Evolutionary conservation across 2,888 invertebrate genomes (phyloP), one percentile per base, ranked within the genome.

Genomic region (Archips xylosteana): DNA sequence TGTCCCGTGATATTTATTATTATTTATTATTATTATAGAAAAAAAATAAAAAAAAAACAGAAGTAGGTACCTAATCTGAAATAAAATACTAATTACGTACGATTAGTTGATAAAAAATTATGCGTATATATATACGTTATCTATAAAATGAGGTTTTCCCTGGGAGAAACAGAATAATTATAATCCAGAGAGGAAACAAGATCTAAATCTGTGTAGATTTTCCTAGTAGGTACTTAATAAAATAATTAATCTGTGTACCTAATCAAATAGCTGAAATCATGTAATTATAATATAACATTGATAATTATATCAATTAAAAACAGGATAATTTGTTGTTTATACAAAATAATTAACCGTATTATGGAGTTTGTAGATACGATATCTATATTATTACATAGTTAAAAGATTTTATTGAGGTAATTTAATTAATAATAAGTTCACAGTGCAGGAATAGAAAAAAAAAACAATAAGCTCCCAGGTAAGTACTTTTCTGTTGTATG

Each of bases 131-230:
- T 63, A 23, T 34, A 34, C 42, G 63, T 64, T 64, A 64, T 64
- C 63, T 47, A 63, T 47, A 39, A 60, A 63, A 63, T 49, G 34
- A 64, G 64, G 64, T 64, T 64, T 63, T 13, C 47, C 9, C 2
- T 13, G 12, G 64, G 34, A 34, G 34, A 34, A 23, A 32, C 32
- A 10, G 10, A 3, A 64, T 49, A 64, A 49, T 64, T 64, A 23
- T 49, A 34, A 49, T n/a, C 63, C 15, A 10, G 9, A 13, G 1
- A 49, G 64, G 49, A 64, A 65, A 51, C 10, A 15, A 65, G 65
- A 65, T 65, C 12, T 3, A 23, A 63, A 47, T 47, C 23, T 13
- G 23, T 64, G 34, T 10, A 36, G 36, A 36, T n/a, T 34, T 3
- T 2, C 57, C 32, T 10, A 32, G 57, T 57, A 39, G 39, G 39